These are phyloP conservation scores for Lasiurus cinereus DNA, from an alignment of 2,113 vertebrate species.

Conservation along the genomic window DNA sequence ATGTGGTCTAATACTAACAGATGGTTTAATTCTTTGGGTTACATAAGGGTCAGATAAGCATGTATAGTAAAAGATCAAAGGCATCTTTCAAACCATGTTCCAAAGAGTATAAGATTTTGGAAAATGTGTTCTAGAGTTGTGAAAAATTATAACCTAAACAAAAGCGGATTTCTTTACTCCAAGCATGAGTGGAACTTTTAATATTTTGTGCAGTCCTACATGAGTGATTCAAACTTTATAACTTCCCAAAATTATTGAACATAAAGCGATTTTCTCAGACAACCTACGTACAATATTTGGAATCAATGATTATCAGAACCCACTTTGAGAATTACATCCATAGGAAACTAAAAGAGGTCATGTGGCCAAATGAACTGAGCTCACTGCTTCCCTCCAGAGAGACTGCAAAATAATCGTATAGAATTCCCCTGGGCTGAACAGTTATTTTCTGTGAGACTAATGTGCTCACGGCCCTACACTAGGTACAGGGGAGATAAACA, in stretches of 20 bases:
- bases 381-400: background rate
- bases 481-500: background rate
- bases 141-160: background rate
- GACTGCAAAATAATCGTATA: background rate
- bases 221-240: background rate
- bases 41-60: background rate
- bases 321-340: background rate
- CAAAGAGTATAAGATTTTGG: background rate
- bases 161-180: background rate
- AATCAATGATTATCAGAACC: background rate
- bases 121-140: background rate
- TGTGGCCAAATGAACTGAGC: background rate
- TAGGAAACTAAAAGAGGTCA: background rate
- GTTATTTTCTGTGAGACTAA: background rate
- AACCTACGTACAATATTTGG: background rate
- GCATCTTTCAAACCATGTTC: background rate
- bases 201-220: background rate
- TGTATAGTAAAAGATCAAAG: background rate
- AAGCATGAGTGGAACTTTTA: background rate
- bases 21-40: constrained; percentile 8
- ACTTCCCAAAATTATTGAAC: background rate
- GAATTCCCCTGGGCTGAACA: background rate
- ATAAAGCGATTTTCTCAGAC: background rate
- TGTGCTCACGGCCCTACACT: background rate
- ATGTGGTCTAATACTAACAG: background rate